These are phyloP conservation scores for Aptenodytes forsteri DNA, from an alignment of 2,113 vertebrate genomes.

Conservation along the genomic window DNA sequence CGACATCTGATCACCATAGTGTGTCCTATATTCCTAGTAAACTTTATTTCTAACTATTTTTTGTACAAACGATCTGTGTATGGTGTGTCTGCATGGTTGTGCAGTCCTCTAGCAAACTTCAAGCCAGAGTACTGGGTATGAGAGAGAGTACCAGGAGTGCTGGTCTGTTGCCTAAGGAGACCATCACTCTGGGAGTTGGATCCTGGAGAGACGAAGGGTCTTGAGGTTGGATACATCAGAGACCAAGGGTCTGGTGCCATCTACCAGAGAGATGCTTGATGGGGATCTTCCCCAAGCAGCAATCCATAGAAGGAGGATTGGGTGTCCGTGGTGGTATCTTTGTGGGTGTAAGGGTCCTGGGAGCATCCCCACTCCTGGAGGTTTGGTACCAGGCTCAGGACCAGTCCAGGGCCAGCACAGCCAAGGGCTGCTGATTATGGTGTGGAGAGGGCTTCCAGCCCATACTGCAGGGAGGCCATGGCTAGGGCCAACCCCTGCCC, in stretches of 20 bases:
- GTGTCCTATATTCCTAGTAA: not conserved
- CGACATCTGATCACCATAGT: not conserved
- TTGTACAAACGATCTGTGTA: not conserved
- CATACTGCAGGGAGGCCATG: not conserved
- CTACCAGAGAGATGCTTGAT: not conserved
- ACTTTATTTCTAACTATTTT: not conserved
- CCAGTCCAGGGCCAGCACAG: not conserved
- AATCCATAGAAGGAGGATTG: not conserved
- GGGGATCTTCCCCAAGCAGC: not conserved
- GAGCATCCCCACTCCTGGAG: not conserved
- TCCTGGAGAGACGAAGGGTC: not conserved
- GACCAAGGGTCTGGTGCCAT: not conserved
- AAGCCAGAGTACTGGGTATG: not conserved
- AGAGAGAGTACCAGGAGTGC: not conserved
- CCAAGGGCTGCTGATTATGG: not conserved
- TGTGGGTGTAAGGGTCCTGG: not conserved
- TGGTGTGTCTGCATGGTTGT: not conserved
- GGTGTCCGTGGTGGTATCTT: fast-evolving
- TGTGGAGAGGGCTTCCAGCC: not conserved
- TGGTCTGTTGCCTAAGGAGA: not conserved
- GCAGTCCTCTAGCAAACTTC: not conserved
- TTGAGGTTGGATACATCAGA: not conserved
- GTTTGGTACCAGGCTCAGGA: not conserved
- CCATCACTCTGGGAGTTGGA: not conserved
- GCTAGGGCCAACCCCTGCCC: not conserved